Percentiles rank a stretch among this genome's conserved stretches.
Conservation (phyloP, 2,113 vertebrate genomes). For the Alosa alosa region DNA sequence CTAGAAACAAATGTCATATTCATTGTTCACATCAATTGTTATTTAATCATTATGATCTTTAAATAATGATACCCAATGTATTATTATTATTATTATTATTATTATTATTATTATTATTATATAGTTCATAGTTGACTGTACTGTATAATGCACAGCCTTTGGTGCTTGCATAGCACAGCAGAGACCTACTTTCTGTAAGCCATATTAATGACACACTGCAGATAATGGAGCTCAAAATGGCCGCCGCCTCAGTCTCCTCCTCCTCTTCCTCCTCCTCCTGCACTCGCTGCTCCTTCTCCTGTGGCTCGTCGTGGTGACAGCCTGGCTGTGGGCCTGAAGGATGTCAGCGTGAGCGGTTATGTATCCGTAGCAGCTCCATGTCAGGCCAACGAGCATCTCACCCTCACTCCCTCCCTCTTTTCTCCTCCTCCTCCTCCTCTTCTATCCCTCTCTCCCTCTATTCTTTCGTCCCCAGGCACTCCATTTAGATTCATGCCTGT, state of each 20-base stretch:
- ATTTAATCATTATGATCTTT: neutral
- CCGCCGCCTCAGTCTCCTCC: neutral
- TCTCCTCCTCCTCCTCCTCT: conserved; percentile 18
- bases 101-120: neutral
- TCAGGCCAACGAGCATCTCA: conserved; percentile 22
- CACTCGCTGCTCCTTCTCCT: conserved; percentile 1
- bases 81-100: neutral
- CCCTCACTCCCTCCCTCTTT: neutral
- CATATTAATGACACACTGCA: conserved; percentile 19
- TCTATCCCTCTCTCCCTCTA: conserved; percentile 24
- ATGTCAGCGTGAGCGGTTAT: conserved; percentile 29
- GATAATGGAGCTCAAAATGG: conserved; percentile 44
- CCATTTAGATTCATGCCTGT: conserved; percentile 46
- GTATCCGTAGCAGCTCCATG: conserved; percentile 15
- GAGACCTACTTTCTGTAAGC: conserved; percentile 17
- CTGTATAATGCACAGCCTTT: neutral
- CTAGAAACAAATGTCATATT: neutral
- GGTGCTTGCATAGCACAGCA: conserved; percentile 2
- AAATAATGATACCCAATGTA: too few relatives aligned
- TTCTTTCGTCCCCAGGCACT: conserved; percentile 33
- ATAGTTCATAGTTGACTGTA: neutral
- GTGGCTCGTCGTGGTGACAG: neutral
- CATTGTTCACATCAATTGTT: too few relatives aligned
- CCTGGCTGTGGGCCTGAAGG: conserved; percentile 10
- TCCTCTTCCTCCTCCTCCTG: neutral